These are phyloP conservation scores for Megamerina dolium DNA, from an alignment of 2,888 invertebrate genomes.

Conservation along the genomic window DNA sequence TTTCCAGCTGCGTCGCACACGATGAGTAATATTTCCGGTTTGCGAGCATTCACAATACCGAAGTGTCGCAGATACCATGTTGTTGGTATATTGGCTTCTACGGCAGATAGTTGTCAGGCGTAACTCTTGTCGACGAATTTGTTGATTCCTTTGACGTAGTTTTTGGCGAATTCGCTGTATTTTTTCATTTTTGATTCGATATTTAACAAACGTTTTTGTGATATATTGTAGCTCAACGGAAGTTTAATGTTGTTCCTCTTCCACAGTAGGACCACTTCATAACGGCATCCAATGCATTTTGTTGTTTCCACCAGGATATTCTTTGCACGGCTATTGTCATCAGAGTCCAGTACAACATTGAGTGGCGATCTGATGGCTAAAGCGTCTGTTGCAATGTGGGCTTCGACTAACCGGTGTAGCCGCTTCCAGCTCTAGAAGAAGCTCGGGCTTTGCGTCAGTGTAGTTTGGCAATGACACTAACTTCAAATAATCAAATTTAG, in stretches of 20 bases:
- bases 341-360: slow-evolving; percentile 6
- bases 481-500: no score
- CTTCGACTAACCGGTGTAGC: no score
- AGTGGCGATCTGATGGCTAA: no score
- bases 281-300: slow-evolving; percentile 5
- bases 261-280: slow-evolving; percentile 19
- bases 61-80: slow-evolving; percentile 17
- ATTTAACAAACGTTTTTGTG: slow-evolving; percentile 12
- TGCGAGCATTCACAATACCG: no score
- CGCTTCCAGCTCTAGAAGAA: no score
- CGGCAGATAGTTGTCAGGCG: slow-evolving; percentile 5
- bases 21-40: slow-evolving; percentile 19
- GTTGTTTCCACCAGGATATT: slow-evolving; percentile 10
- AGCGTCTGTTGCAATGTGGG: no score
- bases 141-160: slow-evolving; percentile 13
- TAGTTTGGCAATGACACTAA: no score
- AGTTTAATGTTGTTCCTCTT: slow-evolving; percentile 3
- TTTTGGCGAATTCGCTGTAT: slow-evolving; percentile 8
- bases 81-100: not conserved
- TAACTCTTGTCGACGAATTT: slow-evolving; percentile 17
- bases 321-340: slow-evolving; percentile 6
- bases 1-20: slow-evolving; percentile 34
- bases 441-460: no score
- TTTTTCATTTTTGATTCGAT: slow-evolving; percentile 15
- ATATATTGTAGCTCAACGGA: slow-evolving; percentile 17